phyloP scores from a whole-genome alignment of 2,113 vertebrate genomes.

The Silurus meridionalis region DNA sequence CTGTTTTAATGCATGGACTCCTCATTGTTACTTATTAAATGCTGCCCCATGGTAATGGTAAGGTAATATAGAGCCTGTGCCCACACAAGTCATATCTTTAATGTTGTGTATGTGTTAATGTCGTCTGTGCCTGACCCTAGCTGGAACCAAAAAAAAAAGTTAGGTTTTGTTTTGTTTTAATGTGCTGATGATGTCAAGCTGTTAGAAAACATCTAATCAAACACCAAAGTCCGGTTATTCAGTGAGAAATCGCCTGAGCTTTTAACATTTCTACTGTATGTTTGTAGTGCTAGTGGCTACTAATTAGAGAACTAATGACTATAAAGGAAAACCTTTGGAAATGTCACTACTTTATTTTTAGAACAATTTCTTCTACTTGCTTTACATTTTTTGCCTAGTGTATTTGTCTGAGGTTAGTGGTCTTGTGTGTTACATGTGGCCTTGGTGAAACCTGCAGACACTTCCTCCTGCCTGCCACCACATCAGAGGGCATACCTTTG shows the following conservation, averaged over 20 bases:
- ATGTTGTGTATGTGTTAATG: slow-evolving; percentile 1
- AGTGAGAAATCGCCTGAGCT: background rate
- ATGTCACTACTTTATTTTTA: background rate
- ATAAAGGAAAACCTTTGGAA: background rate
- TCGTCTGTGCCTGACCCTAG: slow-evolving; percentile 8
- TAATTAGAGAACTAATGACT: slow-evolving; percentile 12
- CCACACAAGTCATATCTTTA: slow-evolving; percentile 8
- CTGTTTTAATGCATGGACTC: background rate
- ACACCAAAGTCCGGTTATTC: background rate
- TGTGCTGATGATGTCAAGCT: slow-evolving; percentile 1
- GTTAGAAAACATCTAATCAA: slow-evolving; percentile 1
- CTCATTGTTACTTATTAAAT: slow-evolving; percentile 1
- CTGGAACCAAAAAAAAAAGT: slow-evolving; percentile 5
- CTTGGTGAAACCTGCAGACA: background rate
- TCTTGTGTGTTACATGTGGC: background rate
- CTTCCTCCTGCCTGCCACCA: background rate
- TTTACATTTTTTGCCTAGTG: background rate
- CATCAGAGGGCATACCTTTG: slow-evolving; percentile 32
- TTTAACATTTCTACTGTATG: background rate
- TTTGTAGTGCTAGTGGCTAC: background rate
- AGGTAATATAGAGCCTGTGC: slow-evolving; percentile 56
- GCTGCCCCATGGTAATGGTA: slow-evolving; percentile 59
- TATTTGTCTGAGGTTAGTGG: background rate
- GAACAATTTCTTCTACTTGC: background rate
- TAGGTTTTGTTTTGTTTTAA: background rate